Conservation (phyloP, 2,113 vertebrate species). For the Danio rerio region GRCz12tu NC_133193.1:23344501-23345000, state of each 20-base stretch:
- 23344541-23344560: background rate
- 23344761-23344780: constrained; percentile 32
- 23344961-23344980: background rate
- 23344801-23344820: constrained; percentile 32
- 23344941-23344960: background rate
- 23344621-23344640: constrained; percentile 15
- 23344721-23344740: constrained; percentile 37
- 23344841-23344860: constrained; percentile 26
- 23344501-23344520: background rate
- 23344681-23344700: constrained; percentile 44
- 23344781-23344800: constrained; percentile 50
- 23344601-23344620: background rate
- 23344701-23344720: constrained; percentile 50
- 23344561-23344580: background rate
- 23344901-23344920: background rate
- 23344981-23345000: background rate
- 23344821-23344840: constrained; percentile 36
- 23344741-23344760: constrained; percentile 48
- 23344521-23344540: background rate
- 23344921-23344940: constrained; percentile 16
- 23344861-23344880: constrained; percentile 19
- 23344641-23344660: constrained; percentile 6
- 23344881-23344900: constrained; percentile 10
- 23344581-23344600: too few species aligned
- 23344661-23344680: constrained; percentile 32